Conservation (phyloP, 1,140 invertebrate genomes). For the Ceratosolen fusciceps region DNA sequence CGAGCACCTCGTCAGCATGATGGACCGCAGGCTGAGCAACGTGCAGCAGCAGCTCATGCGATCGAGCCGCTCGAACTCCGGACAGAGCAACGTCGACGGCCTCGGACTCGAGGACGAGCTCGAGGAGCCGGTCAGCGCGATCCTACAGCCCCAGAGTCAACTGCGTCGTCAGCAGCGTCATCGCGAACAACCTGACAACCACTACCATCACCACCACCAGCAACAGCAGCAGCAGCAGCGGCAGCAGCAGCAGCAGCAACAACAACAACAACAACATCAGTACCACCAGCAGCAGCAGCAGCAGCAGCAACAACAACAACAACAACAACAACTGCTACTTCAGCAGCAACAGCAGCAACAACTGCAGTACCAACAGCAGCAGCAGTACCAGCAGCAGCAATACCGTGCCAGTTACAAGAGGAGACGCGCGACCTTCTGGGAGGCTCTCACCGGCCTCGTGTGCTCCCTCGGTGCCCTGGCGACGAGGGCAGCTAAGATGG, state of each 20-base stretch:
- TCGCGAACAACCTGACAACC: not conserved
- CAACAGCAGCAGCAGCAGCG: not conserved
- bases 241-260: not conserved
- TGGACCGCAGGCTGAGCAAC: slow-evolving; percentile 65
- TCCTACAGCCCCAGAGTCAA: not conserved
- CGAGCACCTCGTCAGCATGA: slow-evolving; percentile 62
- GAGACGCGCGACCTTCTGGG: slow-evolving; percentile 65
- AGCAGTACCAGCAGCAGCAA: slow-evolving; percentile 2
- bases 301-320: slow-evolving; percentile 1
- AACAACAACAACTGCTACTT: not conserved
- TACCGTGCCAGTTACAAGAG: slow-evolving; percentile 34
- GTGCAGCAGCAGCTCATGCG: slow-evolving; percentile 60
- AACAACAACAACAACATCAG: not conserved
- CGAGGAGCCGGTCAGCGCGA: not conserved
- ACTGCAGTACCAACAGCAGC: not conserved
- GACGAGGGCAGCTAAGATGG: slow-evolving; percentile 68
- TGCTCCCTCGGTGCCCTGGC: slow-evolving; percentile 69
- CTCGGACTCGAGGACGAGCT: not conserved
- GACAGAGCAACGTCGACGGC: slow-evolving; percentile 33
- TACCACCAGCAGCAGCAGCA: not conserved
- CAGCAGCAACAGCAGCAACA: not conserved
- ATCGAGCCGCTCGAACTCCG: slow-evolving; percentile 50
- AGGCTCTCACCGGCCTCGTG: slow-evolving; percentile 67
- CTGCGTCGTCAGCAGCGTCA: not conserved
- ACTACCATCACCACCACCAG: not conserved